Evolutionary conservation across 2,113 vertebrate species (phyloP), one percentile per base, ranked within the genome.

Genomic region (Xiphias gladius): DNA sequence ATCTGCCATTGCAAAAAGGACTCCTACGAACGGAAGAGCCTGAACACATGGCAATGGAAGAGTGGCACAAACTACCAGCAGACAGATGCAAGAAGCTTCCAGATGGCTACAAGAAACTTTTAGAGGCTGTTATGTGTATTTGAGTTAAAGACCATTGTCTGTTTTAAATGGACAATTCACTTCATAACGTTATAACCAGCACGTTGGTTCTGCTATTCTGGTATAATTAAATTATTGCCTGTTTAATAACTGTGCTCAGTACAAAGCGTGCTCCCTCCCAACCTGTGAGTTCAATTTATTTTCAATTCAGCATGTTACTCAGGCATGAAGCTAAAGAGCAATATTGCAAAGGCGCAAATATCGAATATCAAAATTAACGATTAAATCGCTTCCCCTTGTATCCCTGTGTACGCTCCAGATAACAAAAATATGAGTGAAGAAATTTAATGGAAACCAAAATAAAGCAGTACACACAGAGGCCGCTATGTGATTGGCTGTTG

Each of bases 221-320:
- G 57, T 26, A 24, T 73, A 35, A 2, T 58, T 66, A 77, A 35
- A 2, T 58, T 66, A 61, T 46, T 61, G 37, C 22, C 67, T 69
- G 57, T 78, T 61, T 84, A 57, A 76, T 43, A 82, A 70, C 28
- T 41, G 65, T 19, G 48, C 54, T 37, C 35, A 22, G 24, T 12
- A 13, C 13, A 13, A 65, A 58, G 12, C 6, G 32, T 35, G 32
- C 50, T 58, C 66, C 43, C n/a, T 72, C 28, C 37, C 65, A 35
- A 62, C 71, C 46, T 5, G 8, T 28, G 75, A 46, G 22, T 75
- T 70, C 26, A 30, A 57, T 86, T 71, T 71, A 50, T 73, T 61
- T 76, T 37, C 65, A 63, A 35, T 78, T 71, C 30, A 11, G 28
- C 11, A 35, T 57, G 30, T 64, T 17, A 55, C 58, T 7, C 16